Conservation (phyloP, 1,140 invertebrate genomes). For the Caenorhabditis latens region DNA sequence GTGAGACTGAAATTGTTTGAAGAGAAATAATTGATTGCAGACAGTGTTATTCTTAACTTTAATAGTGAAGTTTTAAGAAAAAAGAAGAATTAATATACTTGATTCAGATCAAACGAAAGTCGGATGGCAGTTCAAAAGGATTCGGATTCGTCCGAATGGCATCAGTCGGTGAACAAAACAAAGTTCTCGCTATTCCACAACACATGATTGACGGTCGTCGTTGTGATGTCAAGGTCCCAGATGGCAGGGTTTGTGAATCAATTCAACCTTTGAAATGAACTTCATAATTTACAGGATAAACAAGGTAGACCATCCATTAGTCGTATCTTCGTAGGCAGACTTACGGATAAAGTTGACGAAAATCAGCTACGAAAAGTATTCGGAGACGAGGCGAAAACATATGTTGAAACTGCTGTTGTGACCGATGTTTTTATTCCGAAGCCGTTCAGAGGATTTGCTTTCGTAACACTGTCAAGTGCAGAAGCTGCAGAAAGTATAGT, state of each 20-base stretch:
- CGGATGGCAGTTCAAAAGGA: constrained; percentile 61
- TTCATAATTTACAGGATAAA: constrained; percentile 23
- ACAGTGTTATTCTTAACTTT: not conserved
- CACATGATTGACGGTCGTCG: constrained; percentile 58
- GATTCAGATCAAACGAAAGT: constrained; percentile 59
- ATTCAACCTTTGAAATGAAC: not conserved
- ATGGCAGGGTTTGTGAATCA: constrained; percentile 36
- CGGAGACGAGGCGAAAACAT: constrained; percentile 55
- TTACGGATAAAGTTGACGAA: constrained; percentile 58
- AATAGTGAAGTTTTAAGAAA: not conserved
- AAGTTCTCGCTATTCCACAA: constrained; percentile 32
- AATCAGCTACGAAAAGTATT: constrained; percentile 57
- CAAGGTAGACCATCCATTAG: constrained; percentile 44
- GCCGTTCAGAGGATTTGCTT: constrained; percentile 63
- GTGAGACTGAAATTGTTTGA: constrained; percentile 41
- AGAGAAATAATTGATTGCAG: not conserved
- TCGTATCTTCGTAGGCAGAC: constrained; percentile 62
- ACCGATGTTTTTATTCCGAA: constrained; percentile 61
- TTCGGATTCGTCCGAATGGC: constrained; percentile 63
- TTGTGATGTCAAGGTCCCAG: constrained; percentile 62
- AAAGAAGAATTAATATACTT: not conserved
- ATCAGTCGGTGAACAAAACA: constrained; percentile 61
- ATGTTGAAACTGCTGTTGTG: constrained; percentile 36
- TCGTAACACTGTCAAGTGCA: constrained; percentile 58
- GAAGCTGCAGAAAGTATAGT: constrained; percentile 60